A percentile compares a stretch with the other conserved stretches of the same genome.
Evolutionary conservation across 2,113 vertebrate genomes (phyloP).

Genomic region (Leptocoma aspasia): DNA sequence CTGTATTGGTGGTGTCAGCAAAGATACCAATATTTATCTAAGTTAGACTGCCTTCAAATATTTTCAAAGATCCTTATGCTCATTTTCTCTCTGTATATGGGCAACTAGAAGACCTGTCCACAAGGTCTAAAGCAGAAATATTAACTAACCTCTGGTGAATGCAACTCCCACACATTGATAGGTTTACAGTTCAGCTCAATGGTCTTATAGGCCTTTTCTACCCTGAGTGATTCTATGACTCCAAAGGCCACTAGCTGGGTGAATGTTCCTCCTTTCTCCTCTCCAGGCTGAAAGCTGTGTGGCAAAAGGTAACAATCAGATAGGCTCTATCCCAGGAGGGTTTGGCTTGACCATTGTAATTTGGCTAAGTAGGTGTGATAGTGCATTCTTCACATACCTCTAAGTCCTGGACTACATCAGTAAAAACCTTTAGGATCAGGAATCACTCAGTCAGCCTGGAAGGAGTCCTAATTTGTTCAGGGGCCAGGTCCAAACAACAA

Average conservation of each 20-base stretch:
- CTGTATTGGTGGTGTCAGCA: background rate
- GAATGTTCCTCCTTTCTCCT: background rate
- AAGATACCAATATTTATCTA: background rate
- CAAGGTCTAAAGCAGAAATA: background rate
- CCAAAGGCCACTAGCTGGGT: background rate
- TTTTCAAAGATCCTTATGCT: background rate
- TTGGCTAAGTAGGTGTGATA: background rate
- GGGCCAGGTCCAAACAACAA: background rate
- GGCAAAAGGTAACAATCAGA: background rate
- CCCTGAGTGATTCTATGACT: background rate
- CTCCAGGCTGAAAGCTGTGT: background rate
- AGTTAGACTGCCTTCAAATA: background rate
- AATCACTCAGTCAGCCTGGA: background rate
- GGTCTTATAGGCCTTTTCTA: background rate
- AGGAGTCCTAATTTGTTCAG: background rate
- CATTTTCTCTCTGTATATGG: background rate
- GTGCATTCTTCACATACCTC: background rate
- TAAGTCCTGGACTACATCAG: background rate
- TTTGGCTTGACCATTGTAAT: background rate
- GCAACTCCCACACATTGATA: background rate
- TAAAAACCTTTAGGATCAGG: background rate
- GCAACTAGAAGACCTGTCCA: background rate
- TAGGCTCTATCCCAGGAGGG: background rate
- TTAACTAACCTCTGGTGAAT: background rate
- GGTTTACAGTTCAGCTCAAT: accelerated